Evolutionary conservation across 2,797 vertebrate species (phyloP), one percentile per base, ranked within the genome.

Genomic region (Enteromius argenteus): DNA sequence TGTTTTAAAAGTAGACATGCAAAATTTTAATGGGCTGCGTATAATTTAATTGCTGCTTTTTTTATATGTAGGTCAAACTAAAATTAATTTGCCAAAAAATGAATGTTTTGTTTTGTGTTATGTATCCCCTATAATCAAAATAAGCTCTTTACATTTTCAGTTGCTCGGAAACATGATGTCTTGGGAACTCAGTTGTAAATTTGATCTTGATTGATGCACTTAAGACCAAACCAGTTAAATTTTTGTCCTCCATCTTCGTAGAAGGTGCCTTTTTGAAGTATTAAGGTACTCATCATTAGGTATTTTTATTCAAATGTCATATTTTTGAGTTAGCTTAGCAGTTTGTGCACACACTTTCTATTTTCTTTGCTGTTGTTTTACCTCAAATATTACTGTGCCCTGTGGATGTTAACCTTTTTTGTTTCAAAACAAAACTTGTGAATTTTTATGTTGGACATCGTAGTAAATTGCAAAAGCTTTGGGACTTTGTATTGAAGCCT

Each of bases 221-320:
- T 89, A 80, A 89, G 87, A 89, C 88, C 86, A 88, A 88, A 89
- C 86, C 58, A 71, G 75, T 85, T 83, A 21, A 13, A n/a, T 80
- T 84, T 51, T 81, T 74, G 80, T 85, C 66, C 78, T 88, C 85
- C 69, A 85, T 87, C 68, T 81, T 76, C 72, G 77, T 89, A 75
- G 81, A 87, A 87, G 87, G 86, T 90, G 89, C 89, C 89, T 90
- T 67, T 42, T 88, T 85, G 64, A 84, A 14, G 80, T 79, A 86
- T 85, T 81, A 87, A 86, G 88, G 88, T 90, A 87, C 88, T 86
- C 78, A 82, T 85, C 79, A 76, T 81, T 79, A 56, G 37, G 19
- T 42, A 77, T 86, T 85, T 82, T 85, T 81, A 76, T 60, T 21
- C 37, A 77, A 62, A 66, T 19, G 46, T 64, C 75, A 51, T 69